Conservation (phyloP, 2,797 vertebrate genomes). For the Brotula barbata region DNA sequence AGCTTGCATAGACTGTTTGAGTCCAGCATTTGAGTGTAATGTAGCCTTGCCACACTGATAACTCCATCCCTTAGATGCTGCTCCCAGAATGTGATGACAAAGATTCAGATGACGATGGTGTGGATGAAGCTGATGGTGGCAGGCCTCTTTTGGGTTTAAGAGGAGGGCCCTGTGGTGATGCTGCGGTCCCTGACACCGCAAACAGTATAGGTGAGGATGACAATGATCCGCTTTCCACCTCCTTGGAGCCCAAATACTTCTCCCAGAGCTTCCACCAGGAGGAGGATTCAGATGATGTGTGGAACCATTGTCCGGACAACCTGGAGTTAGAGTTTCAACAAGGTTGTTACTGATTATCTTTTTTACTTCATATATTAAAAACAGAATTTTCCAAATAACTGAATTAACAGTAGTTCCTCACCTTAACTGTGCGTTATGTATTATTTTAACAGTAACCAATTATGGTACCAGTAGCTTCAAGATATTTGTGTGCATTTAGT, state of each 20-base stretch:
- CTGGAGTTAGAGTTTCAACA: conserved; percentile 69
- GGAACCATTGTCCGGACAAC: conserved; percentile 70
- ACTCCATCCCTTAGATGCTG: conserved; percentile 45
- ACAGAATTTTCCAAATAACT: too few relatives aligned
- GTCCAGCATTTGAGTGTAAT: not conserved
- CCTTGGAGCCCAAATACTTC: conserved; percentile 81
- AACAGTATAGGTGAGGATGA: conserved; percentile 53
- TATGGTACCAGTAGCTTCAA: too few relatives aligned
- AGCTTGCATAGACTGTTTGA: too few relatives aligned
- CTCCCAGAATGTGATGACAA: conserved; percentile 43
- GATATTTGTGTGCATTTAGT: too few relatives aligned
- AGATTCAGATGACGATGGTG: conserved; percentile 32
- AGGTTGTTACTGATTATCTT: conserved; percentile 50
- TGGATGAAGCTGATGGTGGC: conserved; percentile 63
- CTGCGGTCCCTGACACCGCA: conserved; percentile 44
- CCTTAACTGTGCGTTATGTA: too few relatives aligned
- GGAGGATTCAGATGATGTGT: conserved; percentile 68
- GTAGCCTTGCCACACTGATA: not conserved
- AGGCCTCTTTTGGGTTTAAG: conserved; percentile 50
- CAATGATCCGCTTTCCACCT: conserved; percentile 56
- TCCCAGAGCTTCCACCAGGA: conserved; percentile 78
- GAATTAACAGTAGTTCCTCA: too few relatives aligned
- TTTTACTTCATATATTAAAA: not conserved
- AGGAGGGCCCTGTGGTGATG: conserved; percentile 66
- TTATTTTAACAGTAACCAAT: too few relatives aligned